Conservation (phyloP, 1,140 invertebrate species). For the Spodoptera frugiperda region DNA sequence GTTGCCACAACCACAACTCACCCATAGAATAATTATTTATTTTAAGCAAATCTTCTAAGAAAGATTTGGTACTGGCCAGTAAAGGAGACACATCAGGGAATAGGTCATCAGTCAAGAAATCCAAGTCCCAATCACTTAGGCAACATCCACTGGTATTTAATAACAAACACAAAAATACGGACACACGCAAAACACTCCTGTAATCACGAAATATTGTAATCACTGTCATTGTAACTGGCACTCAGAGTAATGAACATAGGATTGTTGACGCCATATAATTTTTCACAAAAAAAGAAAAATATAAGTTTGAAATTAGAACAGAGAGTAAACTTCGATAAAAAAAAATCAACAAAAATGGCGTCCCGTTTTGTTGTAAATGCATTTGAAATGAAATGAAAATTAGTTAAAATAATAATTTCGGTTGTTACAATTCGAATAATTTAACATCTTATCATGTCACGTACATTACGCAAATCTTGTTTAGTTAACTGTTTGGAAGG, state of each 20-base stretch:
- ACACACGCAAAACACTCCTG: constrained; percentile 51
- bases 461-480: constrained; percentile 53
- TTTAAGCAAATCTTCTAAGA: constrained; percentile 67
- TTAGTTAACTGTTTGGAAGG: constrained; percentile 26
- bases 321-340: background rate
- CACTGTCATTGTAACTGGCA: constrained; percentile 19
- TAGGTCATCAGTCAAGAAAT: constrained; percentile 65
- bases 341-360: constrained; percentile 5
- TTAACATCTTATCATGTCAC: constrained; percentile 69
- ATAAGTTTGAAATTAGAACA: constrained; percentile 9
- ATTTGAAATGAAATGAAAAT: background rate
- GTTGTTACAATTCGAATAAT: background rate
- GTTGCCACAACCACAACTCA: constrained; percentile 18
- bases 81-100: constrained; percentile 69
- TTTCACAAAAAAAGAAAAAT: constrained; percentile 13
- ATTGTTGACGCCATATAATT: background rate
- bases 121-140: constrained; percentile 65
- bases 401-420: background rate
- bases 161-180: constrained; percentile 60
- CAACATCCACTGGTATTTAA: constrained; percentile 65
- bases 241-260: background rate
- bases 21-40: background rate
- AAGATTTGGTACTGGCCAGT: constrained; percentile 62
- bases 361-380: background rate
- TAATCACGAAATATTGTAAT: constrained; percentile 46